Conservation (phyloP, 2,113 vertebrate species). For the Oreochromis spilurus region DNA sequence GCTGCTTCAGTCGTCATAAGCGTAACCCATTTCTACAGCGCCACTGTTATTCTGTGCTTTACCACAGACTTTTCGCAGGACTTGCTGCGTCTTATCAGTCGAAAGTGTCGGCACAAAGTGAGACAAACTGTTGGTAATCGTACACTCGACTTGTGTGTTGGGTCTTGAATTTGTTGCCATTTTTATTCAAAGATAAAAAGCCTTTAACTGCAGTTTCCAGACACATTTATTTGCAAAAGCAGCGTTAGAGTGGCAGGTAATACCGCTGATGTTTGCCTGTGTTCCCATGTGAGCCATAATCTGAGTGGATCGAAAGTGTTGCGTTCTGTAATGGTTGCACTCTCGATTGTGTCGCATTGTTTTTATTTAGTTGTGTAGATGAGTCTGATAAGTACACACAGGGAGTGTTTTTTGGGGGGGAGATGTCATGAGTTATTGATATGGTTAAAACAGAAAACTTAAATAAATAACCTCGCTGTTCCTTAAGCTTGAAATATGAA, state of each 20-base stretch:
- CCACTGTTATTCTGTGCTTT: not conserved
- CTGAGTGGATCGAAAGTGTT: not conserved
- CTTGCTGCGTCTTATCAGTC: not conserved
- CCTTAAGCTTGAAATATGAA: not conserved
- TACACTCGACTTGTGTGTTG: not conserved
- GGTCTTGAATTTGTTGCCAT: conserved; percentile 23
- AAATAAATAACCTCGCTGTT: not conserved
- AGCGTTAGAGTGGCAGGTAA: conserved; percentile 3
- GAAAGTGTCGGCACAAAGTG: not conserved
- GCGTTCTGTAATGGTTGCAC: not conserved
- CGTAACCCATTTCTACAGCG: not conserved
- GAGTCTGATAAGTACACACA: not conserved
- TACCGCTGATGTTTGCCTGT: not conserved
- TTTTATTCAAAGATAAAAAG: conserved; percentile 45
- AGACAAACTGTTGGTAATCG: conserved; percentile 13
- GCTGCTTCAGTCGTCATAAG: not conserved
- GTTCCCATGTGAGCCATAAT: conserved; percentile 9
- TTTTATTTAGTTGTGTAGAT: conserved; percentile 2
- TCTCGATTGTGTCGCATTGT: not conserved
- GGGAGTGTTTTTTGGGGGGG: not conserved
- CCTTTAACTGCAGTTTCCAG: conserved; percentile 21
- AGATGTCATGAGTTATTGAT: not conserved
- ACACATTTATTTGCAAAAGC: conserved; percentile 24
- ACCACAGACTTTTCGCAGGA: not conserved
- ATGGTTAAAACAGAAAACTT: not conserved